Conservation (phyloP, 2,797 vertebrate species). For the Micromesistius poutassou region DNA sequence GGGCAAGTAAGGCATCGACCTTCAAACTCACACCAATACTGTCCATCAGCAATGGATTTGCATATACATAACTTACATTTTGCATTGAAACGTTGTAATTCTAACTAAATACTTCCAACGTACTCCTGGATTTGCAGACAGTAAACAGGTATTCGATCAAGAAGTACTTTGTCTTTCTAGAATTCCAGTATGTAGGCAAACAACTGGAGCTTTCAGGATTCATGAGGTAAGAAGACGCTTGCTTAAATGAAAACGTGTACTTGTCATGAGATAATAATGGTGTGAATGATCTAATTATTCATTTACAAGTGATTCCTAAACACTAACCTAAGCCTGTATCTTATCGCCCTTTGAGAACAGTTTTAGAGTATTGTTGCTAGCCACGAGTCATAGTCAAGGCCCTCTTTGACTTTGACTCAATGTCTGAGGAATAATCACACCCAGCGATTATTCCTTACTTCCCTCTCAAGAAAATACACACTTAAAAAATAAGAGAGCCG, state of each 20-base stretch:
- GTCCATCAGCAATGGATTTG: conserved; percentile 33
- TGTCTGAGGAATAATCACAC: not conserved
- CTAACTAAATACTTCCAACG: conserved; percentile 42
- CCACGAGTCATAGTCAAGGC: not conserved
- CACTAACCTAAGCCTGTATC: too few relatives aligned
- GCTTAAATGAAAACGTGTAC: not conserved
- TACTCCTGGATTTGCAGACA: conserved; percentile 10
- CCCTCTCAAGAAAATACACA: not conserved
- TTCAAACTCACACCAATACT: conserved; percentile 43
- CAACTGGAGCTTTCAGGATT: not conserved
- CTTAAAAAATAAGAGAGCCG: not conserved
- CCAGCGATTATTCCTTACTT: not conserved
- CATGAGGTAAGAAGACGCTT: not conserved
- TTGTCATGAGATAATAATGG: not conserved
- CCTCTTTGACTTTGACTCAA: not conserved
- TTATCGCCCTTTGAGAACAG: too few relatives aligned
- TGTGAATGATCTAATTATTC: not conserved
- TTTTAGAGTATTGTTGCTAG: not conserved
- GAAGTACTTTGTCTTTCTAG: conserved; percentile 6
- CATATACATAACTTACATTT: conserved; percentile 20
- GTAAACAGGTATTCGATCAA: conserved; percentile 26
- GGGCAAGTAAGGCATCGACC: conserved; percentile 24
- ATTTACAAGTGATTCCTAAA: not conserved
- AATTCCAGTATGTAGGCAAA: not conserved
- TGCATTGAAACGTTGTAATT: conserved; percentile 61